A percentile compares a stretch with the other conserved stretches of the same genome.
Conservation (phyloP, 2,888 invertebrate genomes). For the Drosophila mulleri region DNA sequence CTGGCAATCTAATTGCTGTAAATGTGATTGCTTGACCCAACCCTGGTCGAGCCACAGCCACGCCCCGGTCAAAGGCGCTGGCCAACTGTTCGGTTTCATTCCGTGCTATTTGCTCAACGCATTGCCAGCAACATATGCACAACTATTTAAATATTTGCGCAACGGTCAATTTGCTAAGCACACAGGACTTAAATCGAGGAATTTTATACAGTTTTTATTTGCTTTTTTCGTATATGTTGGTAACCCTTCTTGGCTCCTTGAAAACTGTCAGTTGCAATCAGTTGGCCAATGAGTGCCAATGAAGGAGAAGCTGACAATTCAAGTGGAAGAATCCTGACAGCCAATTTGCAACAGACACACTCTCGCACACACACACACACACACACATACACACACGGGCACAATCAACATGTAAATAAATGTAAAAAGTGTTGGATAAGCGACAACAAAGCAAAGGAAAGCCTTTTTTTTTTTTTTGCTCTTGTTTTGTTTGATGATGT, state of each 20-base stretch:
- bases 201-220: neutral
- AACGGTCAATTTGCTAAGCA: conserved; percentile 77
- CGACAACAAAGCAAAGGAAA: conserved; percentile 59
- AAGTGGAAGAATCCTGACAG: conserved; percentile 79
- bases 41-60: neutral
- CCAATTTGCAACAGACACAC: conserved; percentile 75
- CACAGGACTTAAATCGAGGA: conserved; percentile 31
- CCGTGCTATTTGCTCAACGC: conserved; percentile 19
- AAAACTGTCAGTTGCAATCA: conserved; percentile 82
- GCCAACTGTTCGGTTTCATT: conserved; percentile 13
- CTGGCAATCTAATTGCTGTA: conserved; percentile 67
- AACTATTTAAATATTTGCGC: conserved; percentile 62
- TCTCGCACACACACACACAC: conserved; percentile 16
- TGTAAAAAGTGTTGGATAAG: conserved; percentile 65
- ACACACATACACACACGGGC: neutral
- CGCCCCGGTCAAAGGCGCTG: neutral
- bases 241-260: conserved; percentile 69
- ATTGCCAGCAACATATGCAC: conserved; percentile 61
- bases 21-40: conserved; percentile 25
- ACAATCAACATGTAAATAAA: conserved; percentile 78
- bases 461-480: conserved; percentile 27
- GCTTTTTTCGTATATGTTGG: neutral
- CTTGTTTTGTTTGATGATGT: conserved; percentile 55
- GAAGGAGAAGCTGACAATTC: conserved; percentile 72
- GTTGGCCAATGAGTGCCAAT: conserved; percentile 67